Percentiles rank a stretch among this genome's conserved stretches.
Conservation (phyloP, 1,140 invertebrate genomes). For the Hesperophylax magnus region DNA sequence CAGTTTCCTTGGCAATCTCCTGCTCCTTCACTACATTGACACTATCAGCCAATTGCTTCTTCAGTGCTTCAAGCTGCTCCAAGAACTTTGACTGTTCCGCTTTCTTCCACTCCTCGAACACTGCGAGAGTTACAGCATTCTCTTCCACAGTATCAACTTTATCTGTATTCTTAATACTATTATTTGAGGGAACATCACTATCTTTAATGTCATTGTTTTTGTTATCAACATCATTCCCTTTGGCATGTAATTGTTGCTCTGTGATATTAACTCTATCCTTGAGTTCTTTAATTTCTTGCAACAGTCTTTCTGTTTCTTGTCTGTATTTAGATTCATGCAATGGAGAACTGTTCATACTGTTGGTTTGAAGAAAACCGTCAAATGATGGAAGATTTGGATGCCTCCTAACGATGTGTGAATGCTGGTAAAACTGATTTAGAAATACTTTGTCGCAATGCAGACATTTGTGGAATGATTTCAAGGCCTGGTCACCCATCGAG, state of each 20-base stretch:
- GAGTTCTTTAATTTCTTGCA: conserved; percentile 73
- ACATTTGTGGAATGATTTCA: conserved; percentile 66
- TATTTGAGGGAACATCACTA: not conserved
- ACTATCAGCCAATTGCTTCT: conserved; percentile 59
- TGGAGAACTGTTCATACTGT: conserved; percentile 55
- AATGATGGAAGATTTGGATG: conserved; percentile 60
- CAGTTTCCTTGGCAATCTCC: conserved; percentile 44
- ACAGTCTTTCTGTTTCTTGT: conserved; percentile 71
- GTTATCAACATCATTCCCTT: conserved; percentile 35
- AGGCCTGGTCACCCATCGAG: conserved; percentile 43
- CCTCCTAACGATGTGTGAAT: conserved; percentile 70
- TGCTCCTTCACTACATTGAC: conserved; percentile 54
- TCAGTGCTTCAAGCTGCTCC: conserved; percentile 65
- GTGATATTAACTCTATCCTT: conserved; percentile 73
- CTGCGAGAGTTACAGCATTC: conserved; percentile 59
- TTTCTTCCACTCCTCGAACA: conserved; percentile 67
- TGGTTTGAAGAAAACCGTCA: conserved; percentile 48
- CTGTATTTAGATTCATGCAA: conserved; percentile 58
- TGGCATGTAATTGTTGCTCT: conserved; percentile 64
- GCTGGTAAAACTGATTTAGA: conserved; percentile 71
- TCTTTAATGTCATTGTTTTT: conserved; percentile 30
- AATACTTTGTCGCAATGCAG: conserved; percentile 72
- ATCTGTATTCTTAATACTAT: conserved; percentile 18
- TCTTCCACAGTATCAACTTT: conserved; percentile 58
- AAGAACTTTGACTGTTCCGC: conserved; percentile 66